Conservation (phyloP, 2,888 invertebrate species). For the Lepidocyrtinus sp. region DNA sequence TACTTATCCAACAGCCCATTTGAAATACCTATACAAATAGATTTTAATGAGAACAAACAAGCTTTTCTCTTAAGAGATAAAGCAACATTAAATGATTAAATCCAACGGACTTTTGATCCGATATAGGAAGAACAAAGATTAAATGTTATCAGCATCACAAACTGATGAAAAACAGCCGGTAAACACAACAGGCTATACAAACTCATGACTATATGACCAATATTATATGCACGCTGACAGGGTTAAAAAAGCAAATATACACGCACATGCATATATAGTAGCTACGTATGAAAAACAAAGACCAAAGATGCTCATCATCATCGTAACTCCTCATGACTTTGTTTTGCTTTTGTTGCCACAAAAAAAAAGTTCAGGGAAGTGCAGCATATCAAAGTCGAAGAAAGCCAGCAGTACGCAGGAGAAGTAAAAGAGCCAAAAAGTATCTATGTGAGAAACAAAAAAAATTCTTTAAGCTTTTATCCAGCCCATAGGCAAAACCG, state of each 20-base stretch:
- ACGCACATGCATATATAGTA: background rate
- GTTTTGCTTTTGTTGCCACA: slow-evolving; percentile 29
- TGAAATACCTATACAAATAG: too few species aligned
- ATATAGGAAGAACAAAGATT: background rate
- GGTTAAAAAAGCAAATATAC: background rate
- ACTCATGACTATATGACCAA: background rate
- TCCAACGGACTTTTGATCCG: background rate
- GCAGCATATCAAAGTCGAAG: slow-evolving; percentile 33
- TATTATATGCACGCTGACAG: too few species aligned
- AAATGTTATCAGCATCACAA: background rate
- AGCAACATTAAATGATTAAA: too few species aligned
- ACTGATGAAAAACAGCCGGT: background rate
- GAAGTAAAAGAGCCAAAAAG: background rate
- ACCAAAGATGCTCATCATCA: slow-evolving; percentile 19
- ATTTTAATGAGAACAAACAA: too few species aligned
- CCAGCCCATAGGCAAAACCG: slow-evolving; percentile 55
- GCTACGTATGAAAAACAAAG: too few species aligned
- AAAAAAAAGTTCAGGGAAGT: slow-evolving; percentile 34
- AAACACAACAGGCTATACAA: background rate
- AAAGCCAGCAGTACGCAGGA: background rate
- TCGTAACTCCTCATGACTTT: background rate
- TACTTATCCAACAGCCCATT: too few species aligned
- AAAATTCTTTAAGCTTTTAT: slow-evolving; percentile 35
- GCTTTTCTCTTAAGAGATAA: too few species aligned
- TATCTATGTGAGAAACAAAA: background rate